phyloP scores from a whole-genome alignment of 23 tunicate genomes.

The Corella eumyota region DNA sequence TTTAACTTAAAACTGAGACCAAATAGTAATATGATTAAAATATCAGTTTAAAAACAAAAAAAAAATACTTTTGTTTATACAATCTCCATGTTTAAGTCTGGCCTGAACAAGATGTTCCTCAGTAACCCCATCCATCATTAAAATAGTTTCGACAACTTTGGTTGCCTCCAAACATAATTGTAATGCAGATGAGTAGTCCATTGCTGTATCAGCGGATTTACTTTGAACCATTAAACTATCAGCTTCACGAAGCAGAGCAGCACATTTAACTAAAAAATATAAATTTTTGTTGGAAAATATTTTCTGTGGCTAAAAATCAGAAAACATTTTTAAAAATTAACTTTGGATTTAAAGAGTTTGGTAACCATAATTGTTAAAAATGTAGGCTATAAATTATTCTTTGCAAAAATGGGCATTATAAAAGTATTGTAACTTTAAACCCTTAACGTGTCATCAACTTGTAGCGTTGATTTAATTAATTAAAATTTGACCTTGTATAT shows the following conservation, averaged over 20 bases:
- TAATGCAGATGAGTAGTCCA: conserved; percentile 39
- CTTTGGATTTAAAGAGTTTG: too few relatives aligned
- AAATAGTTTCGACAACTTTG: conserved; percentile 12
- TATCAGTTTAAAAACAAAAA: neutral
- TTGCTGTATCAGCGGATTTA: conserved; percentile 17
- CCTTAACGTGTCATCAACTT: too few relatives aligned
- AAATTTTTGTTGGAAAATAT: neutral
- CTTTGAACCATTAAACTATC: conserved; percentile 27
- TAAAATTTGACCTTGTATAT: too few relatives aligned
- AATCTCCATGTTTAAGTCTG: conserved; percentile 30
- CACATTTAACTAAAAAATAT: conserved; percentile 1
- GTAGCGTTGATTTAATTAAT: too few relatives aligned
- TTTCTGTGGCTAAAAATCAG: too few relatives aligned
- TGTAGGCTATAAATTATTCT: too few relatives aligned
- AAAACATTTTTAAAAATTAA: too few relatives aligned
- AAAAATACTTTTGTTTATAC: conserved; percentile 20
- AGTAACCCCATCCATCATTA: conserved; percentile 14
- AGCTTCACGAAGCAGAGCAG: conserved; percentile 19
- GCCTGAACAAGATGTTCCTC: conserved; percentile 18
- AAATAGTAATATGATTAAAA: neutral
- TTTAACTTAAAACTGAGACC: too few relatives aligned
- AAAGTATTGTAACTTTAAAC: too few relatives aligned
- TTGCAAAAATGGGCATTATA: too few relatives aligned
- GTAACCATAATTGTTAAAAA: too few relatives aligned
- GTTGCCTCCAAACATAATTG: conserved; percentile 48